These are phyloP conservation scores for Denticeps clupeoides DNA, from an alignment of 2,797 vertebrate species.

Conservation along the genomic window DNA sequence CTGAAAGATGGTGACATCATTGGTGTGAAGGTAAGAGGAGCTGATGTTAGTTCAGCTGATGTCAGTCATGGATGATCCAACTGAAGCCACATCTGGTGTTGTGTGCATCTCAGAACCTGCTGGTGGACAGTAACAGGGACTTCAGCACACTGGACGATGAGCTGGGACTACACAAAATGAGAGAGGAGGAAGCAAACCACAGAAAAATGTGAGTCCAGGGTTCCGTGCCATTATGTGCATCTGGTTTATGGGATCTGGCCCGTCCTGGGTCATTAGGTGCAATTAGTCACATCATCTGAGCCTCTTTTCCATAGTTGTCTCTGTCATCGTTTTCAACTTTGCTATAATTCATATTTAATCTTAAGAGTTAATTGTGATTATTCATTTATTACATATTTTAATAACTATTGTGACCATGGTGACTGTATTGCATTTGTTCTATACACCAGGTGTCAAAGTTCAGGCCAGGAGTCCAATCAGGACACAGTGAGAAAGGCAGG, in stretches of 20 bases:
- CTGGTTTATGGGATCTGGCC: not conserved
- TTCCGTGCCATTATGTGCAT: not conserved
- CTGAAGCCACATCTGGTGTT: too few species aligned
- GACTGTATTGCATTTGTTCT: too few species aligned
- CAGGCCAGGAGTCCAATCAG: slow-evolving; percentile 13
- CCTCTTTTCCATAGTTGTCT: too few species aligned
- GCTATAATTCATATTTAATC: too few species aligned
- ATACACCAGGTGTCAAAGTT: slow-evolving; percentile 35
- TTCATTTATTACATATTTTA: not conserved
- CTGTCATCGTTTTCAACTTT: too few species aligned
- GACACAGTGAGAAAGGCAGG: slow-evolving; percentile 36
- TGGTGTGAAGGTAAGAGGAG: slow-evolving; percentile 74
- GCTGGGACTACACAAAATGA: slow-evolving; percentile 52
- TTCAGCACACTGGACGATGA: slow-evolving; percentile 54
- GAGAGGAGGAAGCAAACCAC: slow-evolving; percentile 42
- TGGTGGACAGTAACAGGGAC: slow-evolving; percentile 57
- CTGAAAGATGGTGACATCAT: slow-evolving; percentile 84
- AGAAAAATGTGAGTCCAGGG: slow-evolving; percentile 45
- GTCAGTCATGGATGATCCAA: too few species aligned
- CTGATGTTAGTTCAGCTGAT: too few species aligned
- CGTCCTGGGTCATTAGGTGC: too few species aligned
- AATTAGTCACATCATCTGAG: too few species aligned
- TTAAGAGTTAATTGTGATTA: too few species aligned
- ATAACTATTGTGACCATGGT: too few species aligned
- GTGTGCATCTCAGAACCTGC: slow-evolving; percentile 49